Evolutionary conservation across 2,888 invertebrate genomes (phyloP), one percentile per base, ranked within the genome.

Genomic region (Frankliniella fusca): DNA sequence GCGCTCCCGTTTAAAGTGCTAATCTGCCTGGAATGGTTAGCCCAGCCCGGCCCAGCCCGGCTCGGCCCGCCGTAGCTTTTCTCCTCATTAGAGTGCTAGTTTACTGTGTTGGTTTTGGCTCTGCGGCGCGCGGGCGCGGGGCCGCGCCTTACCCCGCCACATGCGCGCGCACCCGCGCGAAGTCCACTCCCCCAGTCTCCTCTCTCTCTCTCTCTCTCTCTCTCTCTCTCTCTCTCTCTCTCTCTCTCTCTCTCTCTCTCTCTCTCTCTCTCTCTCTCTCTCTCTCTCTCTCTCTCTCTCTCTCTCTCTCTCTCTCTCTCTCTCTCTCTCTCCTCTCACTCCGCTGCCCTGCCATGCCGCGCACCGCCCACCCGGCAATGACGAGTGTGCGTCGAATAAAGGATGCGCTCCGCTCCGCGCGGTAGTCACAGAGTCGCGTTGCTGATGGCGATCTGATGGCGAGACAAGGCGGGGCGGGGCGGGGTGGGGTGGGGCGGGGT

Each of bases 271-370:
- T 61, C 81, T 81, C 28, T 23, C 70, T 82, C 20, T 61, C 38
- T 54, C 48, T 70, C 49, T 27, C 76, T 81, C 80, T 79, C 70
- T 81, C 27, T 76, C 76, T 76, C 61, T 81, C 76, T 76, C 81
- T 38, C 49, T 76, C 50, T 50, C 50, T 15, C 50, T 50, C 50
- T 15, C 50, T 50, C 50, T 15, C 50, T 50, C 50, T 15, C 50
- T 50, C 50, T 15, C 50, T 50, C 50, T 15, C 50, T 50, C 50
- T 15, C 50, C 10, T 9, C 50, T 15, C 50, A 10, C 54, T 54
- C 15, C n/a, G n/a, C n/a, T n/a, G n/a, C n/a, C n/a, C n/a, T 38
- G 38, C 3, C 5, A 38, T 38, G 38, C 38, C 38, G 38, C 38
- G 3, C 38, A 38, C 38, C 38, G n/a, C n/a, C n/a, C n/a, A n/a